phyloP scores from a whole-genome alignment of 2,888 invertebrate species.

The Dysmachus trigonus region DNA sequence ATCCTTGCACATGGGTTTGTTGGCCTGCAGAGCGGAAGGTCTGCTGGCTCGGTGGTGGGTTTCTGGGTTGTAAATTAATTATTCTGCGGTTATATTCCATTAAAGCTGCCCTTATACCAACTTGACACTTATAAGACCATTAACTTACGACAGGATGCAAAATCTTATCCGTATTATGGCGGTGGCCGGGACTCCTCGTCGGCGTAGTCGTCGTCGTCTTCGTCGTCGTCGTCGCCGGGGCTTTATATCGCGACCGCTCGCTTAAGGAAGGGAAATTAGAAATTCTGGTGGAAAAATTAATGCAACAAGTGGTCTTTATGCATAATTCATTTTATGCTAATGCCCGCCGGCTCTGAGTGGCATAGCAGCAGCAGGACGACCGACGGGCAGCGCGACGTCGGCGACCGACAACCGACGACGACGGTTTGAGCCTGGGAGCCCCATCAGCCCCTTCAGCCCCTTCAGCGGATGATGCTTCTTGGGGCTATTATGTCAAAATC shows the following conservation, averaged over 20 bases:
- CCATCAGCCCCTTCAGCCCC: background rate
- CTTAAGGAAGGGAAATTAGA: slow-evolving; percentile 40
- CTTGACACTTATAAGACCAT: slow-evolving; percentile 46
- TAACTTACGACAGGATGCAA: slow-evolving; percentile 44
- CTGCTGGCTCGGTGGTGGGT: background rate
- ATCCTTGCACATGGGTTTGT: background rate
- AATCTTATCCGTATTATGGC: slow-evolving; percentile 45
- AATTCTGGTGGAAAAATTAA: slow-evolving; percentile 47
- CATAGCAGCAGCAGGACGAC: background rate
- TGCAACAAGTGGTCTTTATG: slow-evolving; percentile 49
- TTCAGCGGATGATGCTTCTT: slow-evolving; percentile 3
- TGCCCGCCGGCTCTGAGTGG: slow-evolving; percentile 26
- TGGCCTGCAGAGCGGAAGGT: background rate
- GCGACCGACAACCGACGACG: no score
- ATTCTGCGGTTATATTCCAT: slow-evolving; percentile 45
- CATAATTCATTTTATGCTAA: slow-evolving; percentile 50
- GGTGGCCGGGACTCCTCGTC: background rate
- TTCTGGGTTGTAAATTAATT: slow-evolving; percentile 22
- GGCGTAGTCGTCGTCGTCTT: background rate
- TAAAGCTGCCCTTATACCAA: slow-evolving; percentile 44
- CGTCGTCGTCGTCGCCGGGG: background rate
- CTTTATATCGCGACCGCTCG: background rate
- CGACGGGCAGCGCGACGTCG: background rate
- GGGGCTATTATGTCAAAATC: slow-evolving; percentile 28
- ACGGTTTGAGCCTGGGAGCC: background rate